These are phyloP conservation scores for Aproaerema taeniolella DNA, from an alignment of 2,888 invertebrate species.

Conservation along the genomic window DNA sequence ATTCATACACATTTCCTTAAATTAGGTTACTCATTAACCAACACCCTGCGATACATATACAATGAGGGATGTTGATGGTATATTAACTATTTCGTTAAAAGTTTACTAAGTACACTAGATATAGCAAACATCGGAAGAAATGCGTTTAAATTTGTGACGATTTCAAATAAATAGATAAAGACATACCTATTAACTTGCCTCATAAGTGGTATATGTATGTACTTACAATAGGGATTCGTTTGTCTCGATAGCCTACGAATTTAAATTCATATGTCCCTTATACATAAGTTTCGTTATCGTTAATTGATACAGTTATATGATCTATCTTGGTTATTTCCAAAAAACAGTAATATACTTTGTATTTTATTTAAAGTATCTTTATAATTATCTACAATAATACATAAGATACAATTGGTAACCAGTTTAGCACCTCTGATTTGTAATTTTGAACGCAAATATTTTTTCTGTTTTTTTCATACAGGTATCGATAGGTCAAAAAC, in stretches of 20 bases:
- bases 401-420: slow-evolving; percentile 61
- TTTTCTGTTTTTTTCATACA: background rate
- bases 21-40: slow-evolving; percentile 69
- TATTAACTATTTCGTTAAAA: slow-evolving; percentile 3
- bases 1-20: slow-evolving; percentile 62
- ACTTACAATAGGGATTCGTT: no score
- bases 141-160: slow-evolving; percentile 12
- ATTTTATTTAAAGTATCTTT: slow-evolving; percentile 24
- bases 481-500: no score
- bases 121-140: slow-evolving; percentile 6
- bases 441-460: slow-evolving; percentile 30
- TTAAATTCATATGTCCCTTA: no score
- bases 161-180: no score
- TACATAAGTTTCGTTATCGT: no score
- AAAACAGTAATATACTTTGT: no score
- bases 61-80: slow-evolving; percentile 58
- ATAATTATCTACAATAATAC: slow-evolving; percentile 40
- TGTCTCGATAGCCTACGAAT: no score
- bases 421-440: slow-evolving; percentile 52
- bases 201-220: no score
- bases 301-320: no score
- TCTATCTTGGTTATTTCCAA: no score
- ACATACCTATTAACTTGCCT: no score
- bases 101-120: no score
- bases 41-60: slow-evolving; percentile 62